A percentile compares a stretch with the other conserved stretches of the same genome.
Evolutionary conservation across 2,113 vertebrate genomes (phyloP).

Genomic region (Corythaeola cristata): DNA sequence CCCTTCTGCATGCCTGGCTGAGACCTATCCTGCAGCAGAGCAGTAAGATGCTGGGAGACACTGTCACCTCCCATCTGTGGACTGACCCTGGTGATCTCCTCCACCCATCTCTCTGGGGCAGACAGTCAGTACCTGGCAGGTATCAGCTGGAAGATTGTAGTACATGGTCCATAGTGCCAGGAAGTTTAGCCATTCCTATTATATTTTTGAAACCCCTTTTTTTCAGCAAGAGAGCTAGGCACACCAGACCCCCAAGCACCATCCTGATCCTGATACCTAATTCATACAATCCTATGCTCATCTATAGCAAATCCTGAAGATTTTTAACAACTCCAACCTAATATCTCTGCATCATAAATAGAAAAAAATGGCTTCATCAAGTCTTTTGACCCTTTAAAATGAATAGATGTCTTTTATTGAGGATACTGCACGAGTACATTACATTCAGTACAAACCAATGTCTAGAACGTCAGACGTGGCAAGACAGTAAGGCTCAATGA

Average conservation of each 20-base stretch:
- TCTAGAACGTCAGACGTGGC: not conserved
- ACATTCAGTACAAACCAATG: not conserved
- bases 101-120: not conserved
- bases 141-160: not conserved
- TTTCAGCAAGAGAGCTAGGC: no score
- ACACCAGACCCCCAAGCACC: not conserved
- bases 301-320: not conserved
- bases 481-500: not conserved
- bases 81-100: not conserved
- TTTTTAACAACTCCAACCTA: not conserved
- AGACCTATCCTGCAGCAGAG: not conserved
- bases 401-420: not conserved
- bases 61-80: not conserved
- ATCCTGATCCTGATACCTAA: no score
- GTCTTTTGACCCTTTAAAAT: fast-evolving
- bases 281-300: not conserved
- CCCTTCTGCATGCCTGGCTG: not conserved
- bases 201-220: fast-evolving
- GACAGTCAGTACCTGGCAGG: not conserved
- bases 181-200: not conserved
- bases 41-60: not conserved
- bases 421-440: not conserved
- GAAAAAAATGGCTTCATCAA: not conserved
- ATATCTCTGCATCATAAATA: not conserved
- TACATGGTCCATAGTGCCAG: fast-evolving